phyloP scores from a whole-genome alignment of 2,113 vertebrate species.

The Aythya baeri region DNA sequence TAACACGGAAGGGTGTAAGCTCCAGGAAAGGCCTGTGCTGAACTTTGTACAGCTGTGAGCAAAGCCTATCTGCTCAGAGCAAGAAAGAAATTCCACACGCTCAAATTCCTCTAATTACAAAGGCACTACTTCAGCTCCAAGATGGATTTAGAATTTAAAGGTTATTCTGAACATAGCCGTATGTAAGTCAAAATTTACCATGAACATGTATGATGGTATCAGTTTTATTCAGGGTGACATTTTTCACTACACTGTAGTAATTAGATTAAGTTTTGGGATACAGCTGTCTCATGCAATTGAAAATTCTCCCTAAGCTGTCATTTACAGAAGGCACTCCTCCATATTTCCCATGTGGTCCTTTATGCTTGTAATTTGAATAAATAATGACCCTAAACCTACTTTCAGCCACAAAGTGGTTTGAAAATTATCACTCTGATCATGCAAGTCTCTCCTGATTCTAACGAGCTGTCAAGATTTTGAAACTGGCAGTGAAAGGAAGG shows the following conservation, averaged over 20 bases:
- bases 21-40: background rate
- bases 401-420: background rate
- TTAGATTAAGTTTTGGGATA: constrained; percentile 51
- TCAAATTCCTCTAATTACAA: background rate
- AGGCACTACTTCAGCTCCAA: background rate
- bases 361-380: constrained; percentile 60
- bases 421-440: constrained; percentile 51
- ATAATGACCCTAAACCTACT: constrained; percentile 37
- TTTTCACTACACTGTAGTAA: constrained; percentile 42
- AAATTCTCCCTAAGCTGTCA: constrained; percentile 52
- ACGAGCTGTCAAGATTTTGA: constrained; percentile 30
- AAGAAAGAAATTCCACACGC: background rate
- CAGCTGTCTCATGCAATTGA: constrained; percentile 61
- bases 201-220: background rate
- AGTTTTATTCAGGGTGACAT: constrained; percentile 61
- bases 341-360: constrained; percentile 43
- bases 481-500: background rate
- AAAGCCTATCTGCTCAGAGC: background rate
- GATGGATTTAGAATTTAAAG: background rate
- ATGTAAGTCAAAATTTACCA: background rate
- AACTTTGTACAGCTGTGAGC: background rate
- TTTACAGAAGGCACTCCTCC: constrained; percentile 44
- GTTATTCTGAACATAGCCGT: background rate
- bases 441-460: constrained; percentile 30
- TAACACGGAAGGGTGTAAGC: fast-evolving